Conservation (phyloP, 1,140 invertebrate genomes). For the Tetragonula clypearis region DNA sequence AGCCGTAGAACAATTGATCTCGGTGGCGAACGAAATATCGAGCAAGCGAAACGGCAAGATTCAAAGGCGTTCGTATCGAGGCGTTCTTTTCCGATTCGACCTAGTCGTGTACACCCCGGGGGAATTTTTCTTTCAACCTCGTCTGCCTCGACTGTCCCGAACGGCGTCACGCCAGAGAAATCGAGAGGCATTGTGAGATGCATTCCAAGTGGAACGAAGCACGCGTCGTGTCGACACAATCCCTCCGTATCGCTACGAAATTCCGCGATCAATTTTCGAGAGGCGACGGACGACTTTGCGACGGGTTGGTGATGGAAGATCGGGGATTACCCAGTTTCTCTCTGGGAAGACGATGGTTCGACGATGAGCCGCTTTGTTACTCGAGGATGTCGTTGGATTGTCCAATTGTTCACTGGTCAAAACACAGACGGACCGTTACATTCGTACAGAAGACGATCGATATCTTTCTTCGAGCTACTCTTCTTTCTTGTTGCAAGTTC, state of each 20-base stretch:
- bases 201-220: neutral
- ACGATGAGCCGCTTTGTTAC: neutral
- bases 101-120: neutral
- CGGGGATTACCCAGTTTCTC: neutral
- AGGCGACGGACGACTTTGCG: neutral
- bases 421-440: too few relatives aligned
- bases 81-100: constrained; percentile 5
- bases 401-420: neutral
- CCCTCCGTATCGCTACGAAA: neutral
- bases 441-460: neutral
- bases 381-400: neutral
- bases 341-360: neutral
- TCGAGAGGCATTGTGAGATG: constrained; percentile 1
- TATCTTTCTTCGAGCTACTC: neutral
- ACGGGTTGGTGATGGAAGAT: neutral
- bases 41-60: neutral
- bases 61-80: neutral
- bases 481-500: neutral
- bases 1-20: neutral
- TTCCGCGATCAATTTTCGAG: neutral
- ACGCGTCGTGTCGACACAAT: neutral
- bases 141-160: too few relatives aligned
- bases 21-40: neutral
- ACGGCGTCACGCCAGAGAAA: neutral
- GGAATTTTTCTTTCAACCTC: constrained; percentile 12